Evolutionary conservation across 2,888 invertebrate species (phyloP).

Genomic region (Amblyjoppa proteus): DNA sequence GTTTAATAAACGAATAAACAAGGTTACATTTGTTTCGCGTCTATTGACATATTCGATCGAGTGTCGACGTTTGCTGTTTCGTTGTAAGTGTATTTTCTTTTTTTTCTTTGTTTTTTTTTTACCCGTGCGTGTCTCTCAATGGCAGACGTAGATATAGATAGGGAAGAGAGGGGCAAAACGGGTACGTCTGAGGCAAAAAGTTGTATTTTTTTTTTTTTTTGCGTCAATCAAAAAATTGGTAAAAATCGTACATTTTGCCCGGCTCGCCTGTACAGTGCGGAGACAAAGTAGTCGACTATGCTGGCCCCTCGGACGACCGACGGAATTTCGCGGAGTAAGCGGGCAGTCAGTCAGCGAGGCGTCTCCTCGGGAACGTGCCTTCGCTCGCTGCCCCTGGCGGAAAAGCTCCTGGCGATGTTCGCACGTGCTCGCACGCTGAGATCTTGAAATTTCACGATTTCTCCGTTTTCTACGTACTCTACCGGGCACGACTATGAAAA

Average conservation of each 20-base stretch:
- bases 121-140: too few species aligned
- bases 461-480: slow-evolving; percentile 54
- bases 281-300: slow-evolving; percentile 33
- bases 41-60: not conserved
- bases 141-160: too few species aligned
- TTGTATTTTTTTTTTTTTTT: too few species aligned
- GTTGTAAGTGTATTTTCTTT: not conserved
- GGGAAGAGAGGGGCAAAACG: too few species aligned
- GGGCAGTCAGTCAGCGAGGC: slow-evolving; percentile 47
- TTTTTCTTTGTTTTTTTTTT: too few species aligned
- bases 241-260: too few species aligned
- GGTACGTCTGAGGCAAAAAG: too few species aligned
- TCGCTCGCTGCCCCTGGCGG: slow-evolving; percentile 34
- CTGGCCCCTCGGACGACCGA: slow-evolving; percentile 41
- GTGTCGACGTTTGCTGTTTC: slow-evolving; percentile 12
- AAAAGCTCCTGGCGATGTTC: slow-evolving; percentile 62
- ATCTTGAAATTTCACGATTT: slow-evolving; percentile 65
- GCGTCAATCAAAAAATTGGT: too few species aligned
- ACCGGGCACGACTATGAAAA: slow-evolving; percentile 51
- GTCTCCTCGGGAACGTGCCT: slow-evolving; percentile 51
- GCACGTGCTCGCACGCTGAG: slow-evolving; percentile 61
- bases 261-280: not conserved
- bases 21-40: slow-evolving; percentile 10
- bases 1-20: not conserved
- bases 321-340: slow-evolving; percentile 65